Percentiles rank a stretch among this genome's conserved stretches.
Conservation (phyloP, 2,888 invertebrate species). For the Aleiodes leptofemur region DNA sequence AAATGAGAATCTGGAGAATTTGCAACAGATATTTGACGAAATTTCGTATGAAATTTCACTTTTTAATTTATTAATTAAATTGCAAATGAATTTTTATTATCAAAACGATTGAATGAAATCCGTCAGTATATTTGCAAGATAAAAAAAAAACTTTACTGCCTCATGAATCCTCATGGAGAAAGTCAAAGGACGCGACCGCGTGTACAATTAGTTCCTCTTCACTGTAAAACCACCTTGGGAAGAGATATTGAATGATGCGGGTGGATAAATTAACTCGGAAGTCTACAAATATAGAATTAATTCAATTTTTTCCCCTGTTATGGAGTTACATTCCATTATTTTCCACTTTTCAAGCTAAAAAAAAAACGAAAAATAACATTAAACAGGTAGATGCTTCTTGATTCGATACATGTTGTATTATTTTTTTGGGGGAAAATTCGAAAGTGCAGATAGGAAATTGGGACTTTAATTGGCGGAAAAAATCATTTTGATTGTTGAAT, state of each 20-base stretch:
- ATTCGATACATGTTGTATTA: no score
- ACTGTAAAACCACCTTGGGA: constrained; percentile 8
- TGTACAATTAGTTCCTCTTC: constrained; percentile 43
- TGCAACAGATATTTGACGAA: background rate
- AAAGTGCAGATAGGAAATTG: no score
- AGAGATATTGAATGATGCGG: constrained; percentile 31
- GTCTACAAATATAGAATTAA: background rate
- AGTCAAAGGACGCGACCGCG: constrained; percentile 45
- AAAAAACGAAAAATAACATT: no score
- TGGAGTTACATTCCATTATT: no score
- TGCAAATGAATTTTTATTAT: constrained; percentile 15
- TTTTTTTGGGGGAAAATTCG: no score
- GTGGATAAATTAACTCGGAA: constrained; percentile 24
- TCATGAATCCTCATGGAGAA: constrained; percentile 32
- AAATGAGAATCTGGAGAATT: background rate
- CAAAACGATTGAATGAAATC: background rate
- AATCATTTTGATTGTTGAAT: no score
- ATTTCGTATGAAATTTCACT: background rate
- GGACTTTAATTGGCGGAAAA: no score
- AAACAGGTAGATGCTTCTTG: no score
- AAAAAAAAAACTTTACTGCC: background rate
- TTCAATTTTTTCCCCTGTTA: background rate
- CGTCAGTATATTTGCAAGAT: background rate
- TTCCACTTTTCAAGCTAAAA: no score
- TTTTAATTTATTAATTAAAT: background rate